Evolutionary conservation across 1,140 invertebrate genomes (phyloP).

Genomic region (Thaumatotibia leucotreta): DNA sequence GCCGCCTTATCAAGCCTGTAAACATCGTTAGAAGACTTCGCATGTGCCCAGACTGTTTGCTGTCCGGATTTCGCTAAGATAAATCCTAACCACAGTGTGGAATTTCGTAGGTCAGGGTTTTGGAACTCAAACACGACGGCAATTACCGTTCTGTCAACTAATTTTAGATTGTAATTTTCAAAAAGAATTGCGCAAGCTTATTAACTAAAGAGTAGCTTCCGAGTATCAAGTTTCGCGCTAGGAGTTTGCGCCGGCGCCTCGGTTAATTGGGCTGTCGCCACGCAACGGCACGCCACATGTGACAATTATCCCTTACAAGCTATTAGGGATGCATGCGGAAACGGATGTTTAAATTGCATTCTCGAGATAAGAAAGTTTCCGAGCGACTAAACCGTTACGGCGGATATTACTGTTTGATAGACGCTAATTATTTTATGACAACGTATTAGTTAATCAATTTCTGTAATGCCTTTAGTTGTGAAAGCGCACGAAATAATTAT

Average conservation of each 20-base stretch:
- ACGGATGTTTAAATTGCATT: slow-evolving; percentile 73
- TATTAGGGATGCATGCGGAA: slow-evolving; percentile 70
- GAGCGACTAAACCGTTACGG: slow-evolving; percentile 15
- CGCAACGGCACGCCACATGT: slow-evolving; percentile 53
- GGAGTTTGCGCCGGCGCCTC: slow-evolving; percentile 16
- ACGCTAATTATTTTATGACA: slow-evolving; percentile 2
- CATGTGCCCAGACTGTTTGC: slow-evolving; percentile 57
- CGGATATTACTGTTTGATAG: slow-evolving; percentile 1
- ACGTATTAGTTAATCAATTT: not conserved
- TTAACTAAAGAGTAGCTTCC: not conserved
- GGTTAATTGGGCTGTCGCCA: slow-evolving; percentile 73
- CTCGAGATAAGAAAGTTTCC: slow-evolving; percentile 53
- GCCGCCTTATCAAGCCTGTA: slow-evolving; percentile 65
- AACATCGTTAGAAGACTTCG: slow-evolving; percentile 65
- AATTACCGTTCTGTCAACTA: not conserved
- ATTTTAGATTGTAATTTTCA: not conserved
- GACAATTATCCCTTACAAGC: slow-evolving; percentile 70
- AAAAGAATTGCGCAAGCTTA: not conserved
- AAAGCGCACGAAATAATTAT: not conserved
- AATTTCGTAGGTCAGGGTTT: not conserved
- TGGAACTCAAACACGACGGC: not conserved
- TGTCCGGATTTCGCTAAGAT: slow-evolving; percentile 59
- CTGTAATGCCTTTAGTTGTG: not conserved
- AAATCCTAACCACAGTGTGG: slow-evolving; percentile 25
- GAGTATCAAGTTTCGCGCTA: slow-evolving; percentile 12